These are phyloP conservation scores for Melanerpes formicivorus DNA, from an alignment of 2,113 vertebrate species.

Conservation along the genomic window DNA sequence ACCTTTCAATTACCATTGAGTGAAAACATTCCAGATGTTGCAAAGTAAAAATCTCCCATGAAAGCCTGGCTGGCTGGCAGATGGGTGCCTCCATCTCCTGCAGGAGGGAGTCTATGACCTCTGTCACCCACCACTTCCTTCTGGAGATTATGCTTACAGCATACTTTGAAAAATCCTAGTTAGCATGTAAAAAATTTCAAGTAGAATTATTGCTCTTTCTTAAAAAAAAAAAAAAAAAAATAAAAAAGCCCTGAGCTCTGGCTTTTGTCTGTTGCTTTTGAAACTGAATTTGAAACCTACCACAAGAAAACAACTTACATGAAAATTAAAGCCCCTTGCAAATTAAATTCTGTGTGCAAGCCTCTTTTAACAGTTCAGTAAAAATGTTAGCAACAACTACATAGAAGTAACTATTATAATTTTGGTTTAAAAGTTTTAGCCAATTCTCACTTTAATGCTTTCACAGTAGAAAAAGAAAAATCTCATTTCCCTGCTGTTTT, in stretches of 20 bases:
- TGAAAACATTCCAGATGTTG: not conserved
- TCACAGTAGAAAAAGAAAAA: not conserved
- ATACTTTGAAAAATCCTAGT: not conserved
- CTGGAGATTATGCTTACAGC: not conserved
- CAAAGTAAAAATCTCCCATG: not conserved
- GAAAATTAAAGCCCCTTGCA: not conserved
- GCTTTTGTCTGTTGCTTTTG: not conserved
- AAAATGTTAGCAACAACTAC: not conserved
- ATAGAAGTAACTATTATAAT: not conserved
- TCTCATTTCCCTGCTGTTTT: not conserved
- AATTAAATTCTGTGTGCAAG: not conserved
- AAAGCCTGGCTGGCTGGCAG: not conserved
- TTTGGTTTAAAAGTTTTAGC: not conserved
- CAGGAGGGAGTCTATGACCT: not conserved
- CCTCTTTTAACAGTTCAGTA: not conserved
- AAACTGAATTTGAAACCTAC: not conserved
- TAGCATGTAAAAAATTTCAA: not conserved
- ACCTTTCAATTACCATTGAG: not conserved
- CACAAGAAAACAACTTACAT: not conserved
- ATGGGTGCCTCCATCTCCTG: not conserved
- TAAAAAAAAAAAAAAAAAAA: not conserved
- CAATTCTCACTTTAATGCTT: not conserved
- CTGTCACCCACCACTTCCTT: not conserved
- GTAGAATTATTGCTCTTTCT: not conserved
- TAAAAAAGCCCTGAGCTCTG: not conserved